These are phyloP conservation scores for Naja naja DNA, from an alignment of 2,113 vertebrate species.

Conservation along the genomic window DNA sequence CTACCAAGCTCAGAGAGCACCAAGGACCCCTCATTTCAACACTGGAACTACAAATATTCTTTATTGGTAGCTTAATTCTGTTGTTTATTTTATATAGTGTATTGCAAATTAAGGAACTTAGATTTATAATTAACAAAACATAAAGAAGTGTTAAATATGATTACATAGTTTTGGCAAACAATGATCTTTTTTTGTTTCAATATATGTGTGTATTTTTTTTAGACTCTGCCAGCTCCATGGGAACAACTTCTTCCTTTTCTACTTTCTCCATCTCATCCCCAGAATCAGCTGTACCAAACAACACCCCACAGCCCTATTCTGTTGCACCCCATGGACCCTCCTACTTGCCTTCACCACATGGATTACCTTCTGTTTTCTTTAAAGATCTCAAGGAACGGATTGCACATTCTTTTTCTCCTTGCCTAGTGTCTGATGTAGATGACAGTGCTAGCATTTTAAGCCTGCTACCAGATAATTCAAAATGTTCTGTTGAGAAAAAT, in stretches of 20 bases:
- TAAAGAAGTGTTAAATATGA: slow-evolving; percentile 1
- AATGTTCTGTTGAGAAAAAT: slow-evolving; percentile 9
- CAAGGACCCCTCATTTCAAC: background rate
- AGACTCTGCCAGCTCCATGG: slow-evolving; percentile 49
- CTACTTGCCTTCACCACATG: slow-evolving; percentile 30
- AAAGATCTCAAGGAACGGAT: slow-evolving; percentile 23
- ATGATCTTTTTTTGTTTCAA: slow-evolving; percentile 22
- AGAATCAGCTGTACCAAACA: slow-evolving; percentile 24
- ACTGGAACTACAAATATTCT: background rate
- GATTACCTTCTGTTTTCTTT: slow-evolving; percentile 13
- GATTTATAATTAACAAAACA: background rate
- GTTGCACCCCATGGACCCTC: slow-evolving; percentile 2
- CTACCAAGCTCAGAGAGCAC: background rate
- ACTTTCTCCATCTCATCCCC: slow-evolving; percentile 37
- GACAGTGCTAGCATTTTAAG: slow-evolving; percentile 15
- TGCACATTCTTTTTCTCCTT: background rate
- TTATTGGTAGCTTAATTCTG: background rate
- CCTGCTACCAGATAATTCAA: slow-evolving; percentile 31
- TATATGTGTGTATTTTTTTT: slow-evolving; percentile 40
- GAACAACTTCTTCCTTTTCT: slow-evolving; percentile 43
- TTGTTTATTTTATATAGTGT: background rate
- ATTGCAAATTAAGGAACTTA: slow-evolving; percentile 20
- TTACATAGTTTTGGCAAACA: slow-evolving; percentile 12
- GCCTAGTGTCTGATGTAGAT: slow-evolving; percentile 11
- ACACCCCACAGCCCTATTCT: slow-evolving; percentile 15